Evolutionary conservation across 2,888 invertebrate genomes (phyloP).

Genomic region (Stenchaetothrips biformis): DNA sequence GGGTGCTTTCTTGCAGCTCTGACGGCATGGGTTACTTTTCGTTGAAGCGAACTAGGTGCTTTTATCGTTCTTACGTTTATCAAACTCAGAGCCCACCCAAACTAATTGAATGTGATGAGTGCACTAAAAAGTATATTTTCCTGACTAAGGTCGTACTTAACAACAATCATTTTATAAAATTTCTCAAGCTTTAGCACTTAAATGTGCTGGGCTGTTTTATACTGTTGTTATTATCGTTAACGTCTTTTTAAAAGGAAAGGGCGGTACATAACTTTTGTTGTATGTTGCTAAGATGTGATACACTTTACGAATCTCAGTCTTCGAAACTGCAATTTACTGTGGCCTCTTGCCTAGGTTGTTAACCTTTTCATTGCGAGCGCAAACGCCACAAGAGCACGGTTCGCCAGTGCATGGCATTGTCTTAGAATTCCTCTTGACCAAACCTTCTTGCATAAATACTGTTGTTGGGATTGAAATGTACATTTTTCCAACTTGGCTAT

Average conservation of each 20-base stretch:
- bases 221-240: conserved; percentile 9
- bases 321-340: neutral
- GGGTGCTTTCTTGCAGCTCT: too few species aligned
- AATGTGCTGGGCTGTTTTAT: neutral
- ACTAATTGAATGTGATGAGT: neutral
- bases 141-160: neutral
- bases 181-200: neutral
- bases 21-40: too few species aligned
- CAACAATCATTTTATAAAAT: neutral
- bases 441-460: neutral
- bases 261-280: neutral
- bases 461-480: neutral
- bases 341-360: neutral
- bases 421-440: too few species aligned
- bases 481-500: neutral
- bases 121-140: neutral
- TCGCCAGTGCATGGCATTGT: too few species aligned
- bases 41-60: too few species aligned
- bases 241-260: neutral
- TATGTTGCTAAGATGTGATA: conserved; percentile 5
- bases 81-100: too few species aligned
- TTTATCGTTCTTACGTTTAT: too few species aligned
- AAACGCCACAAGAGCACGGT: too few species aligned
- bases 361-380: too few species aligned
- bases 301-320: neutral